Evolutionary conservation across 2,797 vertebrate genomes (phyloP).

Genomic region (Manis crassicaudata): DNA sequence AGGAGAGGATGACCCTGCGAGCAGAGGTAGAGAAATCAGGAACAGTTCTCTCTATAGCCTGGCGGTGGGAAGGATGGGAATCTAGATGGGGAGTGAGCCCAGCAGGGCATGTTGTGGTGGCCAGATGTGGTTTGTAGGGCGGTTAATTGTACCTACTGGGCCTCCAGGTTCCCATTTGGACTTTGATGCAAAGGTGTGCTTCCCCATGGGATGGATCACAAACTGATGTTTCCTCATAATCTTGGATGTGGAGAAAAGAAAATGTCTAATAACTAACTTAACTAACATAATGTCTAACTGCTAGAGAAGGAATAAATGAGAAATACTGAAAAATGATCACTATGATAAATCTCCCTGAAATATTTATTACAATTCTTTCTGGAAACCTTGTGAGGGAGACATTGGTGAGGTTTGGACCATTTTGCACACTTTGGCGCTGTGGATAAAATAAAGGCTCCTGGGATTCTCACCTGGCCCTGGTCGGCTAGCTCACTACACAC

Average conservation of each 20-base stretch:
- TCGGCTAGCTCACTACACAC: too few relatives aligned
- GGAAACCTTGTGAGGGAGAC: conserved; percentile 21
- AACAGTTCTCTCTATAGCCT: neutral
- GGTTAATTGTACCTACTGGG: neutral
- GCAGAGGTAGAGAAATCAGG: rapidly evolving
- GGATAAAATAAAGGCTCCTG: too few relatives aligned
- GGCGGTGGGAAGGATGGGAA: neutral
- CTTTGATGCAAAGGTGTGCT: neutral
- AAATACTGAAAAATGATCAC: neutral
- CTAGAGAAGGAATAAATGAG: neutral
- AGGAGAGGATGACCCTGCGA: neutral
- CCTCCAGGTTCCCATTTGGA: neutral
- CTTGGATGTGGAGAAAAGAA: neutral
- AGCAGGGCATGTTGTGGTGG: rapidly evolving
- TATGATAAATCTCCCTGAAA: neutral
- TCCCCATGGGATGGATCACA: neutral
- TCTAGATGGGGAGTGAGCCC: rapidly evolving
- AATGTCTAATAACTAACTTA: neutral
- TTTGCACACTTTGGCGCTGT: neutral
- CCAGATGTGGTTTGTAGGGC: neutral
- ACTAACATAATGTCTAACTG: neutral
- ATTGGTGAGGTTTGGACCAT: neutral
- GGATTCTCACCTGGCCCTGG: too few relatives aligned
- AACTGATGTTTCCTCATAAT: neutral
- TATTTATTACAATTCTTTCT: neutral